Evolutionary conservation across 2,797 vertebrate species (phyloP), one percentile per base, ranked within the genome.

Genomic region (Sebastes aleutianus): DNA sequence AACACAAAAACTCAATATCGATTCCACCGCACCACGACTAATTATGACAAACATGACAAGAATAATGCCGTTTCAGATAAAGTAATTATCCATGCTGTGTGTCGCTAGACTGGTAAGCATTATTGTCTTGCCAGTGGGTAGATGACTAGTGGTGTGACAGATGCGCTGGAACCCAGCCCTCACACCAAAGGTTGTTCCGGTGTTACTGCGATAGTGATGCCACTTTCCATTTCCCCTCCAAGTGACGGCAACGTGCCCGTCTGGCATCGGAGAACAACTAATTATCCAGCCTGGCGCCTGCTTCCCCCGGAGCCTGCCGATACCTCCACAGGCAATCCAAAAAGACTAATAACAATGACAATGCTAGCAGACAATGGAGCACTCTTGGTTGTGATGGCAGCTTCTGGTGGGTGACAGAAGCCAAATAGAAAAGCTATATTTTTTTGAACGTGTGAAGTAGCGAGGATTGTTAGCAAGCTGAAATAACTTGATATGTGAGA

Each of bases 341-440:
- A 59, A 90, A 89, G 90, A 89, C 93, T 94, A 95, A 95, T 95
- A 95, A 94, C 94, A 91, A 92, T 91, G 88, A 95, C 91, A 91
- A 92, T 81, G 80, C 88, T 76, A 84, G 85, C 87, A 93, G 91
- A 93, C 91, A 92, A 95, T 88, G 79, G 86, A 85, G 83, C 84
- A 34, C 87, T 80, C 76, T 67, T 78, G 87, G 85, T 85, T 84
- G 85, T 74, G 85, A 80, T 87, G 89, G 90, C 88, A 86, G 86
- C 83, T 86, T 83, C 78, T 86, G 85, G 78, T 26, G 61, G 82
- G 59, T 62, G 70, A 88, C 74, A 77, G 24, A 74, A 89, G 80
- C 82, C 88, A 88, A 87, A 88, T 27, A 76, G 54, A 85, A 88
- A 89, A 54, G 53, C 24, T 79, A 16, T 61, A 47, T 65, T 10